phyloP scores from a whole-genome alignment of 2,888 invertebrate species.

The Lepidochrysops patricia region DNA sequence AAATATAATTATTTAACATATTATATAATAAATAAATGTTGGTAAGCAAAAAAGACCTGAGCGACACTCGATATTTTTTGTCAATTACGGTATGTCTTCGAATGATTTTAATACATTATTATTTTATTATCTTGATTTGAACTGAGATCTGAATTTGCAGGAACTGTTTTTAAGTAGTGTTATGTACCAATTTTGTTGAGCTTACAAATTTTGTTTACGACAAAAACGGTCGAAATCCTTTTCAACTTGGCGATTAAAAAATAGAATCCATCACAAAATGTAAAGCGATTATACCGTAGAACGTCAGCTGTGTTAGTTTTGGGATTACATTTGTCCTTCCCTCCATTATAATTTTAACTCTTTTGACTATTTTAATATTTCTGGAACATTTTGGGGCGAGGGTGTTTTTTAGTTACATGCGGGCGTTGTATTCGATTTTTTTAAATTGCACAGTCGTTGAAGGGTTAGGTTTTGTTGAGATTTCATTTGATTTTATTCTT shows the following conservation, averaged over 20 bases:
- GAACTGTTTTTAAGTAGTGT: too few relatives aligned
- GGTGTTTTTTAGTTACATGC: conserved; percentile 41
- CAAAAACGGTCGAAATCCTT: neutral
- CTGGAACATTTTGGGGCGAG: conserved; percentile 61
- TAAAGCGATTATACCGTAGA: conserved; percentile 24
- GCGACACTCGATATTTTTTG: too few relatives aligned
- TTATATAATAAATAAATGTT: neutral
- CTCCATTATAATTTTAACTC: conserved; percentile 71
- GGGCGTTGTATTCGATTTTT: conserved; percentile 39
- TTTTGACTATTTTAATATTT: conserved; percentile 74
- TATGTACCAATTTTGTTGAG: too few relatives aligned
- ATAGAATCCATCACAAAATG: neutral
- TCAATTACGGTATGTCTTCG: too few relatives aligned
- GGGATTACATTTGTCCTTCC: conserved; percentile 58
- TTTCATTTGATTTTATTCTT: conserved; percentile 23
- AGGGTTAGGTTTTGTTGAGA: conserved; percentile 35
- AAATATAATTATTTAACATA: too few relatives aligned
- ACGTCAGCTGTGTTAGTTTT: conserved; percentile 69
- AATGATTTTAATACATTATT: too few relatives aligned
- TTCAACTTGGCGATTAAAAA: conserved; percentile 10
- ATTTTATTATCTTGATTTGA: neutral
- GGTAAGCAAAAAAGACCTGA: too few relatives aligned
- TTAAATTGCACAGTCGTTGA: conserved; percentile 32
- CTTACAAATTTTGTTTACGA: too few relatives aligned
- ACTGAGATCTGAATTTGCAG: too few relatives aligned